A percentile compares a stretch with the other conserved stretches of the same genome.
Evolutionary conservation across 2,797 vertebrate species (phyloP).

Genomic region (Pangasius krempfi): DNA sequence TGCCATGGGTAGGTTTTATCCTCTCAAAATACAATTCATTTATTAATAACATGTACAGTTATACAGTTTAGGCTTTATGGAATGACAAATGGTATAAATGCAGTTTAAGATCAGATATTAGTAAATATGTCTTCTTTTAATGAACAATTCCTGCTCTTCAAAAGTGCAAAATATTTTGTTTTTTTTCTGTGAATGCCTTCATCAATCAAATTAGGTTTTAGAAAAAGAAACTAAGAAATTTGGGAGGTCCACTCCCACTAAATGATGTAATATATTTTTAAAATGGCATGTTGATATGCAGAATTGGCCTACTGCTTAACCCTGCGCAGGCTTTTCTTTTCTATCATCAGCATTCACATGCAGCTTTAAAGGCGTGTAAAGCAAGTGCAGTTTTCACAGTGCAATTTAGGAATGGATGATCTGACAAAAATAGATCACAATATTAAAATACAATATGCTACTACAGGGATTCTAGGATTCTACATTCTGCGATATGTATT

Average conservation of each 20-base stretch:
- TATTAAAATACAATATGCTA: not conserved
- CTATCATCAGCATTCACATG: not conserved
- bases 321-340: not conserved
- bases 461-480: not conserved
- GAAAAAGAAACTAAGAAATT: not conserved
- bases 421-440: not conserved
- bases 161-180: too few relatives aligned
- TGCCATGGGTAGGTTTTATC: constrained; percentile 13
- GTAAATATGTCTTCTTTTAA: too few relatives aligned
- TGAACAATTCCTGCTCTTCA: too few relatives aligned
- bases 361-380: not conserved
- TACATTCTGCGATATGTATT: not conserved
- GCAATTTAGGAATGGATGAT: not conserved
- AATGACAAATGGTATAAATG: not conserved
- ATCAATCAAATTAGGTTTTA: not conserved
- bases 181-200: too few relatives aligned
- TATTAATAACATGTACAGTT: not conserved
- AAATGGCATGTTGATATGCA: not conserved
- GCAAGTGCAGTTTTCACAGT: not conserved
- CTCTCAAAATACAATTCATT: not conserved
- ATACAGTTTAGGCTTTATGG: not conserved
- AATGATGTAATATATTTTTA: not conserved
- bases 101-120: not conserved
- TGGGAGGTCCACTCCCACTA: too few relatives aligned
- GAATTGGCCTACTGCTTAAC: not conserved